Evolutionary conservation across 2,113 vertebrate species (phyloP).

Genomic region (Ramphastos sulfuratus): DNA sequence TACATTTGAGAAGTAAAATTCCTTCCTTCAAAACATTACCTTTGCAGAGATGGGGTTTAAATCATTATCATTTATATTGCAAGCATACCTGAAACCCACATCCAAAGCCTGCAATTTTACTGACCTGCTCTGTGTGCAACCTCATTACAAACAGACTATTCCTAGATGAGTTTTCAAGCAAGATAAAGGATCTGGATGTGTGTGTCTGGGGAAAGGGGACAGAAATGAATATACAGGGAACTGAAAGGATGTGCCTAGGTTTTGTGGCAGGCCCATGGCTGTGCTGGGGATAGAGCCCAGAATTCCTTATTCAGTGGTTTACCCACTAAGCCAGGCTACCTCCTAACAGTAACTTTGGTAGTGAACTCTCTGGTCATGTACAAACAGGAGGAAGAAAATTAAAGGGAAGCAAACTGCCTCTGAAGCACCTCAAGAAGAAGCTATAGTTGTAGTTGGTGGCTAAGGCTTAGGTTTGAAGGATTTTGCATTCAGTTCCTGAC

Average conservation of each 20-base stretch:
- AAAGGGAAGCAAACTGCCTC: background rate
- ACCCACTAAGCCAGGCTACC: background rate
- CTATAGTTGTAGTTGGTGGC: background rate
- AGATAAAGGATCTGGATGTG: constrained; percentile 17
- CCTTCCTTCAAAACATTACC: background rate
- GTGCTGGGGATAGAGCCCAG: background rate
- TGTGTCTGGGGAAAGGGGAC: background rate
- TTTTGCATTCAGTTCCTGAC: background rate
- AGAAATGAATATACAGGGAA: background rate
- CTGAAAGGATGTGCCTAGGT: background rate
- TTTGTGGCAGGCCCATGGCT: background rate
- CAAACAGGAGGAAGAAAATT: background rate
- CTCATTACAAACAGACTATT: background rate
- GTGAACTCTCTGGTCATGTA: background rate
- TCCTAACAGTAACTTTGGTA: background rate
- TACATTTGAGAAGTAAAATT: background rate
- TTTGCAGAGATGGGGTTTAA: constrained; percentile 14
- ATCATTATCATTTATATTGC: background rate
- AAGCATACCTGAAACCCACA: background rate
- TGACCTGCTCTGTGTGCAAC: background rate
- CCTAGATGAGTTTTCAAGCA: constrained; percentile 17
- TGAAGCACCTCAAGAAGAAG: background rate
- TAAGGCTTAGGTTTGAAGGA: background rate
- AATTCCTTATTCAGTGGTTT: background rate
- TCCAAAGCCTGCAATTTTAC: background rate